These are phyloP conservation scores for Amiota communis DNA, from an alignment of 2,888 invertebrate species.

Conservation along the genomic window DNA sequence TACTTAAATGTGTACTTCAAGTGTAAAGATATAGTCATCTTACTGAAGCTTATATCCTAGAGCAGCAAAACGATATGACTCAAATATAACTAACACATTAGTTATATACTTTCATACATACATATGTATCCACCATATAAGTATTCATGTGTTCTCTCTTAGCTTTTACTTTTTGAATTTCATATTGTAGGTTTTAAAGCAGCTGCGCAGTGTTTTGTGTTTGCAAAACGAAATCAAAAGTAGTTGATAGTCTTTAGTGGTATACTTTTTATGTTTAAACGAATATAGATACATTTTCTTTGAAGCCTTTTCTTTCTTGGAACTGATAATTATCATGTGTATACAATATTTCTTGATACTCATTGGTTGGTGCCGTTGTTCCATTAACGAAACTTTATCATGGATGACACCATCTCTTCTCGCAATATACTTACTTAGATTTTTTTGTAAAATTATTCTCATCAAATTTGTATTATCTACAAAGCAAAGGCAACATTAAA, in stretches of 20 bases:
- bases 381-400: not conserved
- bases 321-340: constrained; percentile 3
- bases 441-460: no score
- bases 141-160: no score
- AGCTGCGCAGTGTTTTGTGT: not conserved
- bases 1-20: not conserved
- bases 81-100: no score
- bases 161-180: not conserved
- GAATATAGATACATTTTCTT: not conserved
- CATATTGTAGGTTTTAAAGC: not conserved
- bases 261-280: no score
- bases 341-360: not conserved
- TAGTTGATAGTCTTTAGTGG: not conserved
- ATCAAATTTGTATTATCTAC: no score
- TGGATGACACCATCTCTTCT: not conserved
- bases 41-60: constrained; percentile 9
- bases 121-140: not conserved
- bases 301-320: not conserved
- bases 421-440: no score
- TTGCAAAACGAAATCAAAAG: constrained; percentile 20
- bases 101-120: not conserved
- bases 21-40: not conserved
- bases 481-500: no score
- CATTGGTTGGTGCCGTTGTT: not conserved
- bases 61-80: no score